Base-by-base conservation (phyloP, 2,113 vertebrate genomes). In the Anarhynchus alexandrinus region DNA sequence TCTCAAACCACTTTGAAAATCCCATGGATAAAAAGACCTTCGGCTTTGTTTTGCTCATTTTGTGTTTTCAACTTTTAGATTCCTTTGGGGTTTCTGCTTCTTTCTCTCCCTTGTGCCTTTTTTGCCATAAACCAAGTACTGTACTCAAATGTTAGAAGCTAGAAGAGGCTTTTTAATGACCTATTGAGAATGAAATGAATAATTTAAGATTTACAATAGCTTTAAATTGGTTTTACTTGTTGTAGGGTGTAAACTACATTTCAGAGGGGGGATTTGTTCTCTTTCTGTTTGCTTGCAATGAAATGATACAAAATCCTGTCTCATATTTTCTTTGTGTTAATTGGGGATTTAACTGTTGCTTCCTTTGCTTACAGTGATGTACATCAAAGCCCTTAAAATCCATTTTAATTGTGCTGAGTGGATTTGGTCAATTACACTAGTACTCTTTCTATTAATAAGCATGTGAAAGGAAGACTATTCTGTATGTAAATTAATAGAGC, bases 281-380 rank as follows among this genome's bases (percentile, higher is more conserved):
- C 79, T 80, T 91, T 91, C 82, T 88, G 23, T 90, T 96, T 93
- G 32, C 79, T 93, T 95, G 76, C 64, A 91, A 42, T 45, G 82
- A 95, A 96, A 87, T 55, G 91, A 93, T 94, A 96, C 94, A 95
- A 96, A 97, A 97, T 93, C 87, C 87, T 86, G 78, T 62, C 67
- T 77, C 38, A 10, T 83, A 94, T 95, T 86, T 96, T 93, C 93
- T 94, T 94, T 93, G 54, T 86, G 74, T 88, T 97, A 97, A 96
- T 96, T 96, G 89, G 89, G 94, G 94, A 93, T 97, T 97, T 94
- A 93, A 96, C 55, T 95, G 82, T 91, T 97, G 58, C 90, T 91
- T 97, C 59, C 25, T 95, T 73, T 91, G 90, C 87, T 96, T 96
- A 86, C 71, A 90, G 47, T 73, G 58, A 66, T 91, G 91, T 90